phyloP scores from a whole-genome alignment of 2,888 invertebrate genomes.

The Tetragonisca angustula region DNA sequence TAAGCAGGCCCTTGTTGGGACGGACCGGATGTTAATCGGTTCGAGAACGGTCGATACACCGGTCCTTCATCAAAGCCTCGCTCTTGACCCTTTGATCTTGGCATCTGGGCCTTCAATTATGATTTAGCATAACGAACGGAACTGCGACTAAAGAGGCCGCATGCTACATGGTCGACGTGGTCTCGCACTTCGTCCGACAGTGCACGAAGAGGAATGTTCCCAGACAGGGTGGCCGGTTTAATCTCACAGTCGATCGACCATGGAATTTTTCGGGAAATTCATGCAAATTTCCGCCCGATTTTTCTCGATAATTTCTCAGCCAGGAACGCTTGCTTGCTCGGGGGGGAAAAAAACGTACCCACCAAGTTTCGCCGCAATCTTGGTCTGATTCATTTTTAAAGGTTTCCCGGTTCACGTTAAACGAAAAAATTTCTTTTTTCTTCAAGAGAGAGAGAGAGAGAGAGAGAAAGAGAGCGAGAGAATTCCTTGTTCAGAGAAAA shows the following conservation, averaged over 20 bases:
- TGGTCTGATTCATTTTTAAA: slow-evolving; percentile 28
- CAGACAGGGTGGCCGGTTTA: not conserved
- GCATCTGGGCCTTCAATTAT: slow-evolving; percentile 56
- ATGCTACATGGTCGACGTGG: too few relatives aligned
- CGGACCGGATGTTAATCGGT: slow-evolving; percentile 61
- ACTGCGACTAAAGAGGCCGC: not conserved
- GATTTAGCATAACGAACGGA: slow-evolving; percentile 36
- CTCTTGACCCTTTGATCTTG: slow-evolving; percentile 63
- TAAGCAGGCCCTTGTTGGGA: slow-evolving; percentile 47
- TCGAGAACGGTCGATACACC: slow-evolving; percentile 57
- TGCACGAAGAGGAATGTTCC: not conserved
- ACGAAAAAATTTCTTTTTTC: slow-evolving; percentile 10
- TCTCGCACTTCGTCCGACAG: too few relatives aligned
- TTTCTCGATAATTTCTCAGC: slow-evolving; percentile 12
- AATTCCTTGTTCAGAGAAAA: slow-evolving; percentile 2
- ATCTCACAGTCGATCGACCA: slow-evolving; percentile 3
- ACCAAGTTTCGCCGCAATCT: slow-evolving; percentile 18
- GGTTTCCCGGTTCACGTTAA: not conserved
- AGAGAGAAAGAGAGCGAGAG: too few relatives aligned
- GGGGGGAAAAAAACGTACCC: not conserved
- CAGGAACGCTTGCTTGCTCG: not conserved
- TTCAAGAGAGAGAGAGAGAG: not conserved
- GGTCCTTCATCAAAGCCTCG: slow-evolving; percentile 59
- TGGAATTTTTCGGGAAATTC: not conserved
- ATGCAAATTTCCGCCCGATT: slow-evolving; percentile 14